Conservation (phyloP, 1,140 invertebrate species). For the Melitaea cinxia region DNA sequence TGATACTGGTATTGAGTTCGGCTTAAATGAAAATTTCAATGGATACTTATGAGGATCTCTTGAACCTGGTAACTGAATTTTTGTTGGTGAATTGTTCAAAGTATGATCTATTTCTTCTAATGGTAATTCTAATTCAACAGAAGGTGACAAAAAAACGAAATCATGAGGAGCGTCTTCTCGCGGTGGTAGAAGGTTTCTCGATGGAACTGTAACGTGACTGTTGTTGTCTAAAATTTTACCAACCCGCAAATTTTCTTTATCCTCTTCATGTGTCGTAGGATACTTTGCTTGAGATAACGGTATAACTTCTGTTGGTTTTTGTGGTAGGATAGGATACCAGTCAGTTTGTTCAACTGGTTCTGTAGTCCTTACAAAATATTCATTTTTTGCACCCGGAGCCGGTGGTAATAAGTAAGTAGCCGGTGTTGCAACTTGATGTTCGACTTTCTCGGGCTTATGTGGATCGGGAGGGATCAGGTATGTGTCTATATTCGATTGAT, state of each 20-base stretch:
- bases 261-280: constrained; percentile 25
- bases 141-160: constrained; percentile 39
- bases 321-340: constrained; percentile 64
- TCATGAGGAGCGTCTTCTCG: constrained; percentile 47
- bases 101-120: constrained; percentile 42
- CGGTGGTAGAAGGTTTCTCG: constrained; percentile 52
- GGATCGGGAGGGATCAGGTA: constrained; percentile 61
- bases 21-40: constrained; percentile 5
- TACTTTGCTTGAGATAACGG: no score
- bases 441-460: constrained; percentile 48
- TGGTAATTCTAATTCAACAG: constrained; percentile 48
- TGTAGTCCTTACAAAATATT: constrained; percentile 54
- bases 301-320: constrained; percentile 34
- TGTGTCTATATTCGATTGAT: constrained; percentile 51
- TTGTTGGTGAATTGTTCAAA: constrained; percentile 8
- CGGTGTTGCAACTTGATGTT: constrained; percentile 50
- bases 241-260: constrained; percentile 36
- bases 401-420: constrained; percentile 69
- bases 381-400: constrained; percentile 45
- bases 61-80: neutral
- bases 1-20: constrained; percentile 18
- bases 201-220: constrained; percentile 40
- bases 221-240: constrained; percentile 45
- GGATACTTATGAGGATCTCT: constrained; percentile 2
- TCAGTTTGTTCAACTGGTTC: constrained; percentile 60